Evolutionary conservation across 64 coral and sea anemone species (phyloP), one percentile per base, ranked within the genome.

Genomic region (Actinia equina): DNA sequence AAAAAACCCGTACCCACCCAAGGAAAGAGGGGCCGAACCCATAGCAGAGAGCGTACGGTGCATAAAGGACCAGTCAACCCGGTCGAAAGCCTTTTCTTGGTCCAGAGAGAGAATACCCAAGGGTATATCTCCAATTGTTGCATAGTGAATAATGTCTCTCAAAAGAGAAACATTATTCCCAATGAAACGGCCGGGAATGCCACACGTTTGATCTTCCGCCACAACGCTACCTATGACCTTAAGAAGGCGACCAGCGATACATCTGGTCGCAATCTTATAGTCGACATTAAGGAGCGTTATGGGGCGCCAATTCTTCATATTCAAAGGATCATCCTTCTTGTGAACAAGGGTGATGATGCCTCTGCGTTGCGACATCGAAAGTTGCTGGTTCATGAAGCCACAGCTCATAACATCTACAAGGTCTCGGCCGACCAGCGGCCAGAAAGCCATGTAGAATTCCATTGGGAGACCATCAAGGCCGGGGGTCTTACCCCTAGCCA

Each of bases 241-340:
- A 15, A 93, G 69, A 5, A 85, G 69, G 0, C 82, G 87, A 6
- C 91, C 91, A 64, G 91, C 91, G n/a, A 86, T 79, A 2, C 45
- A 52, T 17, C 92, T 30, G 46, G 92, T 77, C 53, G 82, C 92
- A 14, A 93, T 86, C 49, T 93, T 89, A 22, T 93, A 93, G 55
- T 93, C 82, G 0, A 80, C 54, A 56, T 84, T 84, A 1, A 89
- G 44, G 1, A 86, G 83, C 19, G 87, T 61, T 46, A 93, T 93
- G 0, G 92, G 88, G 0, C 88, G 42, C 76, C 87, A 94, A 70
- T 94, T 93, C 27, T 79, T 80, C 5, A 59, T 52, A 37, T 9
- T 86, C 88, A 7, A 86, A 30, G 5, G 23, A n/a, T n/a, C n/a
- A n/a, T n/a, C n/a, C n/a, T n/a, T n/a, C n/a, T n/a, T n/a, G n/a